Conservation (phyloP, 2,113 vertebrate species). For the Romanogobio albipinnatus region DNA sequence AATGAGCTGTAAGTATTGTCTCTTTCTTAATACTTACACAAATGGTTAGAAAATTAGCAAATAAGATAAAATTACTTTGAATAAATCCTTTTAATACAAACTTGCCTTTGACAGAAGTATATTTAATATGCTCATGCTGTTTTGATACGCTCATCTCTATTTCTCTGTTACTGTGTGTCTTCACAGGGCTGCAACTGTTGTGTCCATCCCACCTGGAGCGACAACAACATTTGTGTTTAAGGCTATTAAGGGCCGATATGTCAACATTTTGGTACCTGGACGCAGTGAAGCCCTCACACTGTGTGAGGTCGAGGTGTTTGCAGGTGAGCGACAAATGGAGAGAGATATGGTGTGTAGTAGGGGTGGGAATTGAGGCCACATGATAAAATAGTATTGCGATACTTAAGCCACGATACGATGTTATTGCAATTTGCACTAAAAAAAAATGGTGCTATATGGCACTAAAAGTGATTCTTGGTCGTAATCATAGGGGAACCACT, state of each 20-base stretch:
- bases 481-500: too few relatives aligned
- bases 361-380: too few relatives aligned
- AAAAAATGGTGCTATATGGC: too few relatives aligned
- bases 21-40: background rate
- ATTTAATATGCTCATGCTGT: background rate
- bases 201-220: too few relatives aligned
- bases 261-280: background rate
- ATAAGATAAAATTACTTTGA: background rate
- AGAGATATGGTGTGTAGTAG: background rate
- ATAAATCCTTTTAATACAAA: background rate
- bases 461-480: too few relatives aligned
- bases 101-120: background rate
- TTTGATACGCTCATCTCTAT: background rate
- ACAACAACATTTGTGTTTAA: background rate
- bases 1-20: slow-evolving; percentile 28
- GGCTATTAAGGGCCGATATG: background rate
- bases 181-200: background rate
- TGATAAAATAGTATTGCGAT: too few relatives aligned
- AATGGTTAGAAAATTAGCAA: background rate
- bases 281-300: background rate
- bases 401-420: too few relatives aligned
- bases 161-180: background rate
- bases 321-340: background rate
- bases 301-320: background rate
- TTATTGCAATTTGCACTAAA: too few relatives aligned